A percentile compares a stretch with the other conserved stretches of the same genome.
These are phyloP conservation scores for Elaphurus davidianus DNA, from an alignment of 2,113 vertebrate genomes.

Conservation along the genomic window DNA sequence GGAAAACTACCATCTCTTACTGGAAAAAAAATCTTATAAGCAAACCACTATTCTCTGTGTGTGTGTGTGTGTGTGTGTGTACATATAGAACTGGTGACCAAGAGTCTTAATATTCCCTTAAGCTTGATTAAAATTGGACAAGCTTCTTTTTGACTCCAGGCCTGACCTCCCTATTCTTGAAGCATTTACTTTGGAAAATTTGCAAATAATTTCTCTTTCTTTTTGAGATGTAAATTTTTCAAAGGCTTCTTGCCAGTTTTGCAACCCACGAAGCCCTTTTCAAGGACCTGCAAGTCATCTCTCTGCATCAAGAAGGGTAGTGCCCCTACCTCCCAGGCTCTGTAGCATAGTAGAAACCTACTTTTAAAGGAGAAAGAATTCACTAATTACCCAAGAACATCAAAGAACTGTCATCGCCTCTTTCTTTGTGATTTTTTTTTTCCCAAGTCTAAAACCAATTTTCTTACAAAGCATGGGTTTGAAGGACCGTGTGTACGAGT, in stretches of 20 bases:
- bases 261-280: not conserved
- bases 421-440: not conserved
- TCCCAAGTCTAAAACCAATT: not conserved
- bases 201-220: not conserved
- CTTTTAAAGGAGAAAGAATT: not conserved
- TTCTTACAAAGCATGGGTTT: not conserved
- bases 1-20: not conserved
- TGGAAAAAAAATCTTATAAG: not conserved
- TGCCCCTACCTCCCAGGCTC: not conserved
- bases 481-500: not conserved
- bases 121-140: not conserved
- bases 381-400: not conserved
- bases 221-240: not conserved
- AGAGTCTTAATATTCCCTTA: not conserved
- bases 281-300: not conserved
- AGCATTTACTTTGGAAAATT: not conserved
- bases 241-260: not conserved
- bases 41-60: not conserved
- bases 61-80: not conserved
- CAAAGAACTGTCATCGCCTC: not conserved
- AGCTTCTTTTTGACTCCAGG: not conserved
- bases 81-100: not conserved
- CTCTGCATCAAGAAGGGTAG: not conserved
- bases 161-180: not conserved
- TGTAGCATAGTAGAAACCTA: not conserved